Evolutionary conservation across 2,797 vertebrate genomes (phyloP).

Genomic region (Fistularia commersonii): DNA sequence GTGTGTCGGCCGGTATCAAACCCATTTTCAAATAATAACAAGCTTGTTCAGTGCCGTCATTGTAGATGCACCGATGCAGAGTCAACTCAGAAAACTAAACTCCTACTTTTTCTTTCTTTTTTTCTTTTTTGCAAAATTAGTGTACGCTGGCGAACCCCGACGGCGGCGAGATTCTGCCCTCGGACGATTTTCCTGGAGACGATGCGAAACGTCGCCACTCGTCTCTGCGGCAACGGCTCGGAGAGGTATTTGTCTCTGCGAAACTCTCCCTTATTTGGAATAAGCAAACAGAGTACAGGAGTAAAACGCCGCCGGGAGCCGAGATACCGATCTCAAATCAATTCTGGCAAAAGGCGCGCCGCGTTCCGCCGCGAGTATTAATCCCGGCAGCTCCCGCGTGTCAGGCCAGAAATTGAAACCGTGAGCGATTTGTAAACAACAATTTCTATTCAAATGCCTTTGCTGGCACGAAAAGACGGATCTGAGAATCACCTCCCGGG

Average conservation of each 20-base stretch:
- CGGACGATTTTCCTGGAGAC: not conserved
- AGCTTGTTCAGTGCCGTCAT: too few relatives aligned
- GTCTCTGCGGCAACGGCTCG: conserved; percentile 1
- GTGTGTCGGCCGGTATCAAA: too few relatives aligned
- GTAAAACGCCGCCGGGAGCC: conserved; percentile 11
- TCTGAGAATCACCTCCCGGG: not conserved
- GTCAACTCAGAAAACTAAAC: too few relatives aligned
- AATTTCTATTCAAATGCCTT: conserved; percentile 4
- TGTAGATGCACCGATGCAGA: too few relatives aligned
- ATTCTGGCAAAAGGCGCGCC: conserved; percentile 9
- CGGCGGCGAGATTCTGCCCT: too few relatives aligned
- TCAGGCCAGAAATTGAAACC: conserved; percentile 12
- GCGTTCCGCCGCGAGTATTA: conserved; percentile 2
- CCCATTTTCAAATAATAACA: too few relatives aligned
- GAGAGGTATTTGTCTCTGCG: not conserved
- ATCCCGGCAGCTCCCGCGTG: not conserved
- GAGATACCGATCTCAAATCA: conserved; percentile 19
- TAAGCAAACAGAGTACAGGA: conserved; percentile 9
- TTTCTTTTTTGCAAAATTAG: too few relatives aligned
- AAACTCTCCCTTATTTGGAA: conserved; percentile 1
- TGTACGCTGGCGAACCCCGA: too few relatives aligned
- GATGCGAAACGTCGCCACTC: conserved; percentile 14
- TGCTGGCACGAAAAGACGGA: conserved; percentile 4
- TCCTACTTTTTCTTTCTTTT: too few relatives aligned
- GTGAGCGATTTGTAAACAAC: conserved; percentile 9